These are phyloP conservation scores for Ormyrus nitidulus DNA, from an alignment of 2,888 invertebrate species.

Conservation along the genomic window DNA sequence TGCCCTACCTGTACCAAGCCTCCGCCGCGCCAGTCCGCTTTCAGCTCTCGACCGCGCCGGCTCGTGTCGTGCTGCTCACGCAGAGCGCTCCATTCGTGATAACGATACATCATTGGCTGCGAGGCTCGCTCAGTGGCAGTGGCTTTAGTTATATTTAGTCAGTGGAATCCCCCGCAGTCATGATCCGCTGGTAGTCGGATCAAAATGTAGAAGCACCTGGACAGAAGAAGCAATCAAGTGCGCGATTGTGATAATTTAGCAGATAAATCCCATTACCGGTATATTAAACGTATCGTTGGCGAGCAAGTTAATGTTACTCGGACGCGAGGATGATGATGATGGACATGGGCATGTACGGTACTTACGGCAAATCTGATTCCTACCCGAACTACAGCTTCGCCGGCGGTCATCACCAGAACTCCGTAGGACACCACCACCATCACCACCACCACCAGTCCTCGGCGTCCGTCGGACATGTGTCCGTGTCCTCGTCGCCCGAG, in stretches of 20 bases:
- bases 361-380: constrained; percentile 73
- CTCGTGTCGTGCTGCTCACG: constrained; percentile 37
- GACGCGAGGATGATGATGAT: constrained; percentile 83
- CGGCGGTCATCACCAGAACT: constrained; percentile 61
- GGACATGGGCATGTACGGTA: constrained; percentile 88
- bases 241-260: not conserved
- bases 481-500: constrained; percentile 75
- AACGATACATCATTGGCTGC: not conserved
- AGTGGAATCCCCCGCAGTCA: no score
- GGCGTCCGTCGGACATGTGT: constrained; percentile 75
- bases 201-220: not conserved
- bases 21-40: constrained; percentile 61
- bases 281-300: not conserved
- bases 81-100: not conserved
- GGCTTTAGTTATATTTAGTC: not conserved
- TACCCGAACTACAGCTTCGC: constrained; percentile 71
- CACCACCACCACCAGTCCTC: constrained; percentile 60
- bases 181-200: no score
- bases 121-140: not conserved
- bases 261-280: no score
- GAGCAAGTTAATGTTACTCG: constrained; percentile 66
- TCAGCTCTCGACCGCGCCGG: constrained; percentile 60
- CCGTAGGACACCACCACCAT: constrained; percentile 65
- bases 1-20: constrained; percentile 63
- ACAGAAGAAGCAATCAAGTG: not conserved